Evolutionary conservation across 1,140 invertebrate species (phyloP).

Genomic region (Drosophila tani): DNA sequence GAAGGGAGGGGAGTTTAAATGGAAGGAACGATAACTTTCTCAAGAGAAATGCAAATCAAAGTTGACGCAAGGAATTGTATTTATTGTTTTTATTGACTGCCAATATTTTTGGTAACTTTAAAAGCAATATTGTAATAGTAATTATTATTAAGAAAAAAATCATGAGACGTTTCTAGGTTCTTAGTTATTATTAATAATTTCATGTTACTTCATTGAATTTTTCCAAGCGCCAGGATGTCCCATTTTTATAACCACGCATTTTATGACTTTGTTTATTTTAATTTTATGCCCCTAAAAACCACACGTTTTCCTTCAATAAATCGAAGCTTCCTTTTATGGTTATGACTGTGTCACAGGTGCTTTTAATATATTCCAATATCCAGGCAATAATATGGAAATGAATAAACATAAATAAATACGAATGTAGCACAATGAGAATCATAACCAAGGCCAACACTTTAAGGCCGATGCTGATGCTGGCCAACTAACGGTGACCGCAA

Average conservation of each 20-base stretch:
- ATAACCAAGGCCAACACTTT: conserved; percentile 30
- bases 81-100: not conserved
- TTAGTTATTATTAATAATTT: too few species aligned
- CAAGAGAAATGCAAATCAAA: not conserved
- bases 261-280: conserved; percentile 43
- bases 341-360: conserved; percentile 69
- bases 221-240: too few species aligned
- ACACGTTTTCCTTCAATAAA: conserved; percentile 50
- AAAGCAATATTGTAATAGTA: too few species aligned
- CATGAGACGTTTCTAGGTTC: not conserved
- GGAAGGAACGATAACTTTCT: not conserved
- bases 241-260: conserved; percentile 20
- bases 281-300: conserved; percentile 48
- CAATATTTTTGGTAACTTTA: not conserved
- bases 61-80: not conserved
- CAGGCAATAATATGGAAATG: conserved; percentile 41
- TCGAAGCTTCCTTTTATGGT: conserved; percentile 53
- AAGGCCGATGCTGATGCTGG: conserved; percentile 38
- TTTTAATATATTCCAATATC: conserved; percentile 47
- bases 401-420: conserved; percentile 40
- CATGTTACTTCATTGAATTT: not conserved
- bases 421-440: conserved; percentile 8
- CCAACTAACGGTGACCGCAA: conserved; percentile 65
- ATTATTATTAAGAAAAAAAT: too few species aligned
- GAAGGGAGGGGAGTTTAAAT: not conserved